Base-by-base conservation (phyloP, 2,797 vertebrate species). In the Channa striata region DNA sequence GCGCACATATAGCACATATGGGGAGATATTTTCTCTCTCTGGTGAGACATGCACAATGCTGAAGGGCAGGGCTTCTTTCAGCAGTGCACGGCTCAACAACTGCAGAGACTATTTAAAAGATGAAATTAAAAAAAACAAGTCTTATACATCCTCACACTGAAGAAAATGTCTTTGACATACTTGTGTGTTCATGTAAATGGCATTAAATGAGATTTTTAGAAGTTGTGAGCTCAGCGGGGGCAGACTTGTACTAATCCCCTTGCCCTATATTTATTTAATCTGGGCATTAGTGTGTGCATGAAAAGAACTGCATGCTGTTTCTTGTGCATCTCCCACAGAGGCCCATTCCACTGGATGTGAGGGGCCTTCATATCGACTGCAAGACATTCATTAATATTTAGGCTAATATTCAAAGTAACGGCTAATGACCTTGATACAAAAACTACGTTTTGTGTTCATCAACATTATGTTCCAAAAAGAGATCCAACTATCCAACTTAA, bases 191-290 rank as follows among this genome's bases (percentile, higher is more conserved):
- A 72, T 80, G 75, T 85, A 86, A 85, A 86, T 71, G 78, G 76
- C 54, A 89, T 89, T 85, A 85, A 84, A 78, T 52, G 68, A 74
- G 84, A 82, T 75, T 88, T 86, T 77, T 44, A 60, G 48, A 87
- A 85, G 74, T 87, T 89, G 81, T 82, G 82, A 82, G 79, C 75
- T 75, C 42, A 68, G 65, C 50, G 76, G 77, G 80, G 82, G 72
- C 68, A 72, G 59, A 78, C 68, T 84, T 74, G 62, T 39, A 46
- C 68, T 92, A 91, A 93, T 91, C 91, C 84, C 52, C 54, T 71
- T 93, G 89, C 80, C 85, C 87, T 89, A 90, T 78, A 84, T 90
- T 91, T 93, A 84, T 88, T 87, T 90, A 92, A 91, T 92, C 89
- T 90, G 72, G 62, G 81, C 80, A 71, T 88, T 90, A 90, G 83